Percentiles rank a stretch among this genome's conserved stretches.
Conservation (phyloP, 2,888 invertebrate genomes). For the Rhyacophila evoluta region DNA sequence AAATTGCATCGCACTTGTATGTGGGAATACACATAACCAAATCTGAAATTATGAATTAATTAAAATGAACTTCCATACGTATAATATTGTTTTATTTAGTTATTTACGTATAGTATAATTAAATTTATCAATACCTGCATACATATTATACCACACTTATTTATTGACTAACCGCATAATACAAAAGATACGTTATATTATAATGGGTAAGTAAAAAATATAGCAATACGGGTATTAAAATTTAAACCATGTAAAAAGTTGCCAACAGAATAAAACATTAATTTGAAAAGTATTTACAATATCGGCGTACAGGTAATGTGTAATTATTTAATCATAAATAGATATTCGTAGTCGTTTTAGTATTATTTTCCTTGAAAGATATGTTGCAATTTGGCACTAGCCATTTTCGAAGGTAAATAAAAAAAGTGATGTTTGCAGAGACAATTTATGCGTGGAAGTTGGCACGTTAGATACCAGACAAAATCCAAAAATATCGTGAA, state of each 20-base stretch:
- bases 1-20: no score
- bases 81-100: no score
- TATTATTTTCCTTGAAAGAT: not conserved
- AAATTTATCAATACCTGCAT: no score
- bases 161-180: not conserved
- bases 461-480: not conserved
- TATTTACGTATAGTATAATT: no score
- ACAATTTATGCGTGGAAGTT: not conserved
- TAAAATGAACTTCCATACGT: no score
- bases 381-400: not conserved
- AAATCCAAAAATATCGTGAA: not conserved
- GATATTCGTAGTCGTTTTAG: no score
- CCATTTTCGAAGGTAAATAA: not conserved
- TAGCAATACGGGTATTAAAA: not conserved
- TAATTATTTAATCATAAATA: not conserved
- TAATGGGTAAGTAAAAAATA: not conserved
- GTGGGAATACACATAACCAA: no score
- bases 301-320: not conserved
- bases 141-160: no score
- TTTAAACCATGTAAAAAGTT: not conserved
- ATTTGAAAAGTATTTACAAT: not conserved
- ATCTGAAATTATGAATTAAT: no score
- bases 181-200: not conserved
- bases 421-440: not conserved
- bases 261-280: not conserved